Conservation (phyloP, 2,113 vertebrate species). For the Nyctereutes procyonoides region DNA sequence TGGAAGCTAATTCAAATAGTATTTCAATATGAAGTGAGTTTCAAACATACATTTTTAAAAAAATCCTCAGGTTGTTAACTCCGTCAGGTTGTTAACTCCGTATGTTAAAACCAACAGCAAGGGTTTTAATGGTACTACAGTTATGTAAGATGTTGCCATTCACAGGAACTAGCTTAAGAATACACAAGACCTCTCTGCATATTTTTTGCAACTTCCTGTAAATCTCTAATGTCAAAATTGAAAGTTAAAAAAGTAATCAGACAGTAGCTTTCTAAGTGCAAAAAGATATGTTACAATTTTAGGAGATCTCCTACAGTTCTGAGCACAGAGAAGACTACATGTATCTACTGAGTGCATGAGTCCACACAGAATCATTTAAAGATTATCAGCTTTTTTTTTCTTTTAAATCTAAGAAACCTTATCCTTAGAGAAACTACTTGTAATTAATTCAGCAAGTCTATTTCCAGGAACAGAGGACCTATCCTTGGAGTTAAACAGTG, state of each 20-base stretch:
- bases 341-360: not conserved
- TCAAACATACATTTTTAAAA: not conserved
- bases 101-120: constrained; percentile 51
- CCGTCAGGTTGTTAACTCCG: not conserved
- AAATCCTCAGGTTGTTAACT: not conserved
- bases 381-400: not conserved
- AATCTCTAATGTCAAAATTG: constrained; percentile 62
- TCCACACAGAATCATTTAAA: constrained; percentile 1
- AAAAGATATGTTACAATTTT: constrained; percentile 24
- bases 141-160: not conserved
- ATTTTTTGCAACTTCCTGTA: constrained; percentile 33
- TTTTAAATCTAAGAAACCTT: constrained; percentile 52
- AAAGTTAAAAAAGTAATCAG: constrained; percentile 52
- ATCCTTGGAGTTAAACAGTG: constrained; percentile 51
- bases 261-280: constrained; percentile 29
- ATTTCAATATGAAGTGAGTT: constrained; percentile 43
- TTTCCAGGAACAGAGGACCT: constrained; percentile 43
- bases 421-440: constrained; percentile 50
- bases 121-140: constrained; percentile 3
- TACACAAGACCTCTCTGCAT: not conserved
- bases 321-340: not conserved
- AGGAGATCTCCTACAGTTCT: not conserved
- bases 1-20: constrained; percentile 46
- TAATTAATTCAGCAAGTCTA: constrained; percentile 22
- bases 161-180: not conserved